Base-by-base conservation (phyloP, 2,888 invertebrate genomes). In the Entomobrya multifasciata region DNA sequence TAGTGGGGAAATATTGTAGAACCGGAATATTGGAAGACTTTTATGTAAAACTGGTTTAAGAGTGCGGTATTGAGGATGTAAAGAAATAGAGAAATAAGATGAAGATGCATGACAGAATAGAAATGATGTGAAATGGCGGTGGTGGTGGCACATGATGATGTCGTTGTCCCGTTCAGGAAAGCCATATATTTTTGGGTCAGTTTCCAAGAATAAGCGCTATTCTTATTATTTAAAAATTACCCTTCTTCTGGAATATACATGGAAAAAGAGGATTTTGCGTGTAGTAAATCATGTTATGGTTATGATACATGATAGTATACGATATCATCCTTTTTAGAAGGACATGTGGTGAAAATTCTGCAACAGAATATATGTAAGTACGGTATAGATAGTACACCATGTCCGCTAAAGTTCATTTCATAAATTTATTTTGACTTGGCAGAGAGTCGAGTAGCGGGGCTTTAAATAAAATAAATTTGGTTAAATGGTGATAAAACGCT, bases 141-240 rank as follows among this genome's bases (percentile, higher is more conserved):
- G 36, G 36, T 4, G 36, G 36, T 36, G 36, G 36, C 8, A 36
- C 8, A 36, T 36, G 36, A n/a, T n/a, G n/a, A n/a, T n/a, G n/a
- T n/a, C n/a, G n/a, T n/a, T n/a, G n/a, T n/a, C n/a, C n/a, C n/a
- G n/a, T n/a, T n/a, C n/a, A n/a, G n/a, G n/a, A n/a, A n/a, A n/a
- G n/a, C n/a, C n/a, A n/a, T n/a, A 70, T 70, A 41, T 70, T 44
- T 70, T 70, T 47, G 49, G 27, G 70, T 70, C 49, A 70, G 70
- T 41, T 65, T 62, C 65, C 65, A 36, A 65, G 36, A 41, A 65
- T 20, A 30, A 62, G 36, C n/a, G 36, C 8, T 36, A 8, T 36
- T 36, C 4, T 36, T 36, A 65, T 65, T 17, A 41, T 65, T 10
- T 10, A n/a, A 30, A 20, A 36, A 36, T 36, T 36, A 4, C 8